Evolutionary conservation across 2,113 vertebrate species (phyloP).

Genomic region (Phalacrocorax carbo): DNA sequence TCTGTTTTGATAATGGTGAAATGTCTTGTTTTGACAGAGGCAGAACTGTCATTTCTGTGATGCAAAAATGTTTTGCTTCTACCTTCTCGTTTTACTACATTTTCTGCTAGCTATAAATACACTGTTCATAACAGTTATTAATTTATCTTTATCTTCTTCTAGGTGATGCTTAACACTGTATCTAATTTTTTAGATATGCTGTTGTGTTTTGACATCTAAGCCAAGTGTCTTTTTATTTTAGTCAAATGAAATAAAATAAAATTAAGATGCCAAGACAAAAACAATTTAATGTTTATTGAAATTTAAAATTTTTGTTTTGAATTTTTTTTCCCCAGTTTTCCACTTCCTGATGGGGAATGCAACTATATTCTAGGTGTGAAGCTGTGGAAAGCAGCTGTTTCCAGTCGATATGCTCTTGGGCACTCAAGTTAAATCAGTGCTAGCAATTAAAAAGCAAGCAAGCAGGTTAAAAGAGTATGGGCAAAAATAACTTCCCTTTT

Average conservation of each 20-base stretch:
- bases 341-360: background rate
- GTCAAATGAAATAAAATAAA: background rate
- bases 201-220: constrained; percentile 2
- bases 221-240: constrained; percentile 15
- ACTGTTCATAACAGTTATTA: background rate
- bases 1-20: constrained; percentile 6
- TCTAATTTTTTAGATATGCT: background rate
- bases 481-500: background rate
- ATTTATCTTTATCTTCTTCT: background rate
- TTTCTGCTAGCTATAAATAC: background rate
- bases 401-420: background rate
- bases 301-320: background rate
- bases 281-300: background rate
- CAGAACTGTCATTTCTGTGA: background rate
- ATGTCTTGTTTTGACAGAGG: constrained; percentile 12
- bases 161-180: background rate
- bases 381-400: background rate
- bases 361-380: background rate
- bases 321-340: background rate
- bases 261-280: background rate
- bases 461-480: background rate
- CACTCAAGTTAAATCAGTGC: background rate
- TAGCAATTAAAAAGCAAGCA: constrained; percentile 11
- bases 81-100: background rate
- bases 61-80: background rate